These are phyloP conservation scores for Enteromius fasciolatus DNA, from an alignment of 2,797 vertebrate genomes.

Conservation along the genomic window DNA sequence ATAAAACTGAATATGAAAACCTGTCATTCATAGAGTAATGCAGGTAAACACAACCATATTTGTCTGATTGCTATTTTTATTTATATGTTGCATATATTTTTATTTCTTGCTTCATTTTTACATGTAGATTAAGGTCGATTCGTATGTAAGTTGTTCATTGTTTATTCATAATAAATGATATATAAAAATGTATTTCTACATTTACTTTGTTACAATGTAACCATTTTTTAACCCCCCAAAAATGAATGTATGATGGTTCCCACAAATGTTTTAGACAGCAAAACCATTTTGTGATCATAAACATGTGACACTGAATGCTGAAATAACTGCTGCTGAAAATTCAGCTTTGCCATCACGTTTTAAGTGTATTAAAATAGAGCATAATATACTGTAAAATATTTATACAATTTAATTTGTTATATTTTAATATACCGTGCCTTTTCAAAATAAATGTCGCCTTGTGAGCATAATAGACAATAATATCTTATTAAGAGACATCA, in stretches of 20 bases:
- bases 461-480: no score
- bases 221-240: no score
- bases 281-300: background rate
- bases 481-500: no score
- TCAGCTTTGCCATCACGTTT: background rate
- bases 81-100: background rate
- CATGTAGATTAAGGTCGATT: background rate
- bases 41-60: background rate
- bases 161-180: background rate
- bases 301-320: background rate
- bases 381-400: no score
- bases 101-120: background rate
- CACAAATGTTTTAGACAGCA: background rate
- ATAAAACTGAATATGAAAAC: constrained; percentile 3
- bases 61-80: background rate
- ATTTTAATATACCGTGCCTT: no score
- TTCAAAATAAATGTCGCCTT: no score
- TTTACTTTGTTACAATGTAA: no score
- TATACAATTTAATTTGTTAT: no score
- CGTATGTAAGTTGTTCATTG: background rate
- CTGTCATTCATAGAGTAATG: background rate
- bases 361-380: background rate
- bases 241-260: background rate
- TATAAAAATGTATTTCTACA: background rate
- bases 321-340: background rate